Evolutionary conservation across 2,888 invertebrate species (phyloP).

Genomic region (Mylabris sibirica): DNA sequence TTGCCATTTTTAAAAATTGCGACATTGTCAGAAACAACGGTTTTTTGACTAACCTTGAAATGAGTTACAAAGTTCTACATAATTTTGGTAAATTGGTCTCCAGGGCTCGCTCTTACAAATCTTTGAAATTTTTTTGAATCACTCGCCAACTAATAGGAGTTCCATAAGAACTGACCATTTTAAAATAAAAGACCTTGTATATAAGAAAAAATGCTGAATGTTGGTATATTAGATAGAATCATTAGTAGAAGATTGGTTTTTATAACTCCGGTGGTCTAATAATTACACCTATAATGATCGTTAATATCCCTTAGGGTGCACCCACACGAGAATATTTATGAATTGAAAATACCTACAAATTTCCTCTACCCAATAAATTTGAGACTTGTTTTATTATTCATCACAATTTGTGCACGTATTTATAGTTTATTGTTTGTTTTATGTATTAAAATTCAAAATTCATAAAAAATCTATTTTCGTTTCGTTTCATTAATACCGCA

Average conservation of each 20-base stretch:
- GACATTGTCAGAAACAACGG: no score
- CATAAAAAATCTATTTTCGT: neutral
- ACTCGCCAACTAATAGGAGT: no score
- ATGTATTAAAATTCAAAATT: neutral
- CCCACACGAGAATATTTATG: neutral
- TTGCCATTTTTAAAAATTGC: no score
- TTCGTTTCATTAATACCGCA: no score
- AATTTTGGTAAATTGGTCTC: no score
- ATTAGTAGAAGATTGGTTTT: neutral
- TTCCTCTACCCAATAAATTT: neutral
- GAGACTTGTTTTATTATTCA: neutral
- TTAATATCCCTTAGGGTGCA: neutral
- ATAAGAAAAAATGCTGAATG: neutral
- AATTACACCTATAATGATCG: neutral
- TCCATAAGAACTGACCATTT: no score
- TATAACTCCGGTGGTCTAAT: conserved; percentile 5
- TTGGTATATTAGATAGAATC: neutral
- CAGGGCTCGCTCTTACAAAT: no score
- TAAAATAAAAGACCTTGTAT: no score
- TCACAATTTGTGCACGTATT: neutral
- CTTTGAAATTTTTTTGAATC: no score
- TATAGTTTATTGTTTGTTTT: neutral
- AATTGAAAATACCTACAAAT: neutral
- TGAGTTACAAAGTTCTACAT: no score
- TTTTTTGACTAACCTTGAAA: no score